Percentiles rank a stretch among this genome's conserved stretches.
Conservation (phyloP, 2,797 vertebrate species). For the Tragelaphus oryx region DNA sequence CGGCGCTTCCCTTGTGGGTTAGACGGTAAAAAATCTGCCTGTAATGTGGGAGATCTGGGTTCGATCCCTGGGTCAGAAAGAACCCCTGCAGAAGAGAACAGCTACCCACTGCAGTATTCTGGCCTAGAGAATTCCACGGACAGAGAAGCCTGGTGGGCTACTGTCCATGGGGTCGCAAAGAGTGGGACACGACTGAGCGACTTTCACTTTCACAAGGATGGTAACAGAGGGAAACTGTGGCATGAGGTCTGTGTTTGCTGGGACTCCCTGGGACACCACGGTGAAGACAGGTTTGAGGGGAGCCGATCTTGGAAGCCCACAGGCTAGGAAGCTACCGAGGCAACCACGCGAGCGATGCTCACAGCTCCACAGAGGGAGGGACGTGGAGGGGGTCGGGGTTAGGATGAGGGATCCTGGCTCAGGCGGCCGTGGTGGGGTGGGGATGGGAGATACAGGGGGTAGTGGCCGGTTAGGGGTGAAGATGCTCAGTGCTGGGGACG, state of each 20-base stretch:
- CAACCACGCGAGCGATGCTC: rapidly evolving
- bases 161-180: neutral
- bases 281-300: neutral
- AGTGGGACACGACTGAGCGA: neutral
- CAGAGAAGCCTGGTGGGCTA: neutral
- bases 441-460: rapidly evolving
- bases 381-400: neutral
- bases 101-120: neutral
- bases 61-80: neutral
- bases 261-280: neutral
- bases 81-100: neutral
- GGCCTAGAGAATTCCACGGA: neutral
- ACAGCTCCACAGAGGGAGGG: rapidly evolving
- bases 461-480: neutral
- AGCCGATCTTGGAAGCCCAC: neutral
- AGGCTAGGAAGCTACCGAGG: neutral
- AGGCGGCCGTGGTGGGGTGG: rapidly evolving
- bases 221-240: neutral
- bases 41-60: neutral
- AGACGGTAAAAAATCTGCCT: neutral
- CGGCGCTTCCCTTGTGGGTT: neutral
- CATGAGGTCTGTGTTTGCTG: neutral
- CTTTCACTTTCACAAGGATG: neutral
- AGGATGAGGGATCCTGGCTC: neutral
- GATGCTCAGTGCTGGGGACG: rapidly evolving